Conservation (phyloP, 2,797 vertebrate species). For the Schizopygopsis pylzovi region DNA sequence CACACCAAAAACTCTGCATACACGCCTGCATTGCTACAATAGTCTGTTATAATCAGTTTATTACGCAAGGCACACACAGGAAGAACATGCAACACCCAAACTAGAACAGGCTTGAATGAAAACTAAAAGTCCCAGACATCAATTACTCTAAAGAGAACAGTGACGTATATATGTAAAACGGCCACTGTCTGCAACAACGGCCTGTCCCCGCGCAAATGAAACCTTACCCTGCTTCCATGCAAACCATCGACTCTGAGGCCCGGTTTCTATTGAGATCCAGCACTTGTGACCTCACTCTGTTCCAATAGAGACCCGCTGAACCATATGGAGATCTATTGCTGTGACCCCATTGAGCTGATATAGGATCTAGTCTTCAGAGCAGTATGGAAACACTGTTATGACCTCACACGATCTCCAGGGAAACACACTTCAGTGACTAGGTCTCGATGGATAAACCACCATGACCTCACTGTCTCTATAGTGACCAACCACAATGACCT, state of each 20-base stretch:
- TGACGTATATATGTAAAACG: not conserved
- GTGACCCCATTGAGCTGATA: constrained; percentile 36
- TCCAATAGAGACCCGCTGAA: constrained; percentile 42
- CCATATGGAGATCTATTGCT: not conserved
- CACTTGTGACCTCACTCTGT: constrained; percentile 39
- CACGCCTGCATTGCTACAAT: not conserved
- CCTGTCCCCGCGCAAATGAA: not conserved
- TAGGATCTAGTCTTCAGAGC: constrained; percentile 30
- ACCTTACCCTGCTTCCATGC: constrained; percentile 15
- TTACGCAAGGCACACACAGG: not conserved
- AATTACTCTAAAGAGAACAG: not conserved
- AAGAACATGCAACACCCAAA: not conserved
- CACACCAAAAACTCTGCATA: not conserved
- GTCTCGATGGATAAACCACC: constrained; percentile 40
- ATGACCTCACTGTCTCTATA: constrained; percentile 50
- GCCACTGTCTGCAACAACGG: not conserved
- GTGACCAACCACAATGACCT: constrained; percentile 50
- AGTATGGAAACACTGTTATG: constrained; percentile 48
- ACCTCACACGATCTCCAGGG: constrained; percentile 48
- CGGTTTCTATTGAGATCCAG: constrained; percentile 37
- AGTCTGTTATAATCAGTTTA: not conserved
- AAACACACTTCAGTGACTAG: constrained; percentile 15
- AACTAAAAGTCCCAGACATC: not conserved
- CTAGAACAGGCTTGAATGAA: not conserved
- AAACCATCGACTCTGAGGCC: not conserved